Percentiles rank a stretch among this genome's conserved stretches.
phyloP scores from a whole-genome alignment of 2,888 invertebrate species.

The Hermaeophaga mercurialis region DNA sequence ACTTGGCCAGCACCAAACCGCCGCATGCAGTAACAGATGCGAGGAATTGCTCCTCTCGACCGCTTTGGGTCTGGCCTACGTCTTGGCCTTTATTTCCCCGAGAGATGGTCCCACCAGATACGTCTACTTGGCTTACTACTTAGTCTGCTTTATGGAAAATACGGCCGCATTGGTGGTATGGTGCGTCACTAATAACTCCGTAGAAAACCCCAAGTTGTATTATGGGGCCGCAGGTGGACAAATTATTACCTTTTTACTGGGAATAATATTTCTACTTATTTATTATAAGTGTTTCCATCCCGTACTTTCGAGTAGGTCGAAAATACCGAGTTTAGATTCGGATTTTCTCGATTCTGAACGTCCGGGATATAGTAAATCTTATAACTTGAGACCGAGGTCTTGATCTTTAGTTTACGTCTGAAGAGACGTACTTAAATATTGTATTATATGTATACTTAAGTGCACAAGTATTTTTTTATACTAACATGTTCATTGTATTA shows the following conservation, averaged over 20 bases:
- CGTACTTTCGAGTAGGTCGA: conserved; percentile 47
- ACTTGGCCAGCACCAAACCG: conserved; percentile 56
- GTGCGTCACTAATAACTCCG: conserved; percentile 57
- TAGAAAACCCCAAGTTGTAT: conserved; percentile 54
- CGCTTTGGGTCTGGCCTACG: conserved; percentile 64
- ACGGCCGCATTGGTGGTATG: conserved; percentile 58
- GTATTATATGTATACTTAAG: too few relatives aligned
- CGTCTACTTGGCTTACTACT: conserved; percentile 58
- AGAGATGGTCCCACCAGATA: conserved; percentile 65
- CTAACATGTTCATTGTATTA: too few relatives aligned
- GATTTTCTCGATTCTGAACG: conserved; percentile 50
- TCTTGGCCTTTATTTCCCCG: conserved; percentile 66
- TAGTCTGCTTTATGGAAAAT: conserved; percentile 60
- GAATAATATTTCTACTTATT: conserved; percentile 55
- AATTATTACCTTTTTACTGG: conserved; percentile 54
- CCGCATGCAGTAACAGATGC: conserved; percentile 58
- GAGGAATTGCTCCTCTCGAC: conserved; percentile 59
- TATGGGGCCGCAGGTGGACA: conserved; percentile 57
- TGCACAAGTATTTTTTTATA: neutral
- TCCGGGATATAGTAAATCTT: conserved; percentile 55
- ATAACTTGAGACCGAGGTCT: conserved; percentile 50
- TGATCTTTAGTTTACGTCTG: conserved; percentile 48
- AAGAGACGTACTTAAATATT: conserved; percentile 10
- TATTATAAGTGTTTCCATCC: conserved; percentile 59
- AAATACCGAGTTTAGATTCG: conserved; percentile 48